These are phyloP conservation scores for Danio tinwini DNA, from an alignment of 2,797 vertebrate species.

Conservation along the genomic window DNA sequence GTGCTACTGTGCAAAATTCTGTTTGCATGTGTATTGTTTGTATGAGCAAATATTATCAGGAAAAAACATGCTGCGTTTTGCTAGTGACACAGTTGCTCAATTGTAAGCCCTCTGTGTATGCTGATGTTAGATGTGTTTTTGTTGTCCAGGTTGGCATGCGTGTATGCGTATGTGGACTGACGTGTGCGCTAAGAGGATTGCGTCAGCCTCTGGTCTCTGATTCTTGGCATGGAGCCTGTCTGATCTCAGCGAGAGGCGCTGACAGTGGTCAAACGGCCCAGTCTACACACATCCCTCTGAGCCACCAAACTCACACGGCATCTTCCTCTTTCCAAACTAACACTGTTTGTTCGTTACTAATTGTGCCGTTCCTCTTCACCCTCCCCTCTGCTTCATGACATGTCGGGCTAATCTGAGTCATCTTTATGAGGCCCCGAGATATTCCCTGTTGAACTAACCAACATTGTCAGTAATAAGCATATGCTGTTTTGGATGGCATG, in stretches of 20 bases:
- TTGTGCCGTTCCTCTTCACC: background rate
- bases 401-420: conserved; percentile 19
- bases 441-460: conserved; percentile 22
- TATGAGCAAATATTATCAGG: background rate
- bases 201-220: conserved; percentile 4
- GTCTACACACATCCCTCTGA: conserved; percentile 30
- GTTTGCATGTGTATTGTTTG: background rate
- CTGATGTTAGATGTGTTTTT: conserved; percentile 19
- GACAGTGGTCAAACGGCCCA: conserved; percentile 68
- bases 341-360: conserved; percentile 11
- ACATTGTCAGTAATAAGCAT: background rate
- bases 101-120: background rate
- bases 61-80: background rate
- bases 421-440: conserved; percentile 27
- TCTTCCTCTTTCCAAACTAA: conserved; percentile 2
- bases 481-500: background rate
- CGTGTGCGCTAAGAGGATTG: conserved; percentile 22
- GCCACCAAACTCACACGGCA: background rate
- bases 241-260: conserved; percentile 72
- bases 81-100: conserved; percentile 13
- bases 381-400: conserved; percentile 8
- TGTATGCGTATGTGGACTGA: conserved; percentile 33
- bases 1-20: background rate
- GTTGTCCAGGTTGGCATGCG: conserved; percentile 32
- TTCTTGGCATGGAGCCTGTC: conserved; percentile 4